Percentiles rank a stretch among this genome's conserved stretches.
Evolutionary conservation across 2,888 invertebrate genomes (phyloP).

Genomic region (Cataglyphis altisquamis): DNA sequence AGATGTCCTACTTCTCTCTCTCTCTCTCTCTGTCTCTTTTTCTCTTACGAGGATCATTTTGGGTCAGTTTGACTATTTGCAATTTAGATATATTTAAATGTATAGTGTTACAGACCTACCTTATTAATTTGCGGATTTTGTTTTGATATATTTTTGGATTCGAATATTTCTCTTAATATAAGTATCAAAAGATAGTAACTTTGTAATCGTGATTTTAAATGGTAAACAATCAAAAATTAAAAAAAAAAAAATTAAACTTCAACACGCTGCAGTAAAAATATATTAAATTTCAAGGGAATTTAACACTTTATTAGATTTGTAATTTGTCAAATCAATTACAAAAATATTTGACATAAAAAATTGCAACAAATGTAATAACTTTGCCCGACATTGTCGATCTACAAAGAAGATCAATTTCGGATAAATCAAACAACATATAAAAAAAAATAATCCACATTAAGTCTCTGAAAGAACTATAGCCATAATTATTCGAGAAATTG

Average conservation of each 20-base stretch:
- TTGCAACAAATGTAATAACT: neutral
- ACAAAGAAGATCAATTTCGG: neutral
- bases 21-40: neutral
- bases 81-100: neutral
- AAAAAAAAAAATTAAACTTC: neutral
- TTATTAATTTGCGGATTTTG: neutral
- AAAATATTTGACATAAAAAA: neutral
- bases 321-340: neutral
- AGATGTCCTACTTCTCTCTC: constrained; percentile 5
- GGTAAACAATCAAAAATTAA: neutral
- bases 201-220: neutral
- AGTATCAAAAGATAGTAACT: neutral
- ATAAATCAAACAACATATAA: neutral
- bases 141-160: neutral
- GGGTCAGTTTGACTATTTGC: neutral
- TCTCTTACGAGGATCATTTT: neutral
- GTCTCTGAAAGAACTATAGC: neutral
- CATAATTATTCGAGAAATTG: neutral
- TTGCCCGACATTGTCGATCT: neutral
- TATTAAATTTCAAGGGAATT: neutral
- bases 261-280: neutral
- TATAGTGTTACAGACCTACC: no score
- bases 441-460: neutral
- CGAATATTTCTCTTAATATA: neutral
- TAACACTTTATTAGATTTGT: neutral